Evolutionary conservation across 1,140 invertebrate genomes (phyloP).

Genomic region (Trypoxylus dichotomus): DNA sequence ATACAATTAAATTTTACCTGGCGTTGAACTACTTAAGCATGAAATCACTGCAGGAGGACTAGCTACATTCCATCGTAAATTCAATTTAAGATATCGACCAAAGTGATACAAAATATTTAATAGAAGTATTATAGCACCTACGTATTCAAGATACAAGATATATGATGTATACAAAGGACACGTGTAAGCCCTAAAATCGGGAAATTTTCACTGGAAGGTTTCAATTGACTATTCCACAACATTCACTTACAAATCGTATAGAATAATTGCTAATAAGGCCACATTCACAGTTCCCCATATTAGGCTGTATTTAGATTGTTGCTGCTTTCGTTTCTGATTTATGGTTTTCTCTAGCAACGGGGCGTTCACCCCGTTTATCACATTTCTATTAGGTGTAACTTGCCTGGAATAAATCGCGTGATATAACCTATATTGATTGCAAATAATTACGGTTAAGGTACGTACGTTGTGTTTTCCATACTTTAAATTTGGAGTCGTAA

Average conservation of each 20-base stretch:
- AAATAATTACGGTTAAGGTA: background rate
- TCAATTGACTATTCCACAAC: background rate
- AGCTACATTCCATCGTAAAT: background rate
- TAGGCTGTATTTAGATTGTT: conserved; percentile 9
- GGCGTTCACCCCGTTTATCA: conserved; percentile 5
- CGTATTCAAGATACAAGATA: conserved; percentile 51
- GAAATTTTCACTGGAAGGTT: conserved; percentile 13
- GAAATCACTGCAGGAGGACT: background rate
- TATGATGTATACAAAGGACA: conserved; percentile 43
- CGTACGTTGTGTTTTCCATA: background rate
- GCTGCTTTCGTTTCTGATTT: background rate
- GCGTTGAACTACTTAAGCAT: background rate
- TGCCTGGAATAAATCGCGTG: background rate
- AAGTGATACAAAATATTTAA: conserved; percentile 55
- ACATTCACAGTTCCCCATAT: conserved; percentile 47
- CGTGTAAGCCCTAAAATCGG: conserved; percentile 42
- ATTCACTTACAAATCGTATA: conserved; percentile 49
- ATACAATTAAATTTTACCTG: background rate
- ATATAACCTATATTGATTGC: conserved; percentile 11
- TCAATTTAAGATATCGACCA: conserved; percentile 32
- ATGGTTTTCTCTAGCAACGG: background rate
- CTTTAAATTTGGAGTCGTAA: background rate
- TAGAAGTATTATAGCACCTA: conserved; percentile 42
- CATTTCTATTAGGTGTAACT: background rate
- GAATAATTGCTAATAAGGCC: conserved; percentile 40